Evolutionary conservation across 1,140 invertebrate genomes (phyloP), one percentile per base, ranked within the genome.

Genomic region (Rhizoglyphus robini): DNA sequence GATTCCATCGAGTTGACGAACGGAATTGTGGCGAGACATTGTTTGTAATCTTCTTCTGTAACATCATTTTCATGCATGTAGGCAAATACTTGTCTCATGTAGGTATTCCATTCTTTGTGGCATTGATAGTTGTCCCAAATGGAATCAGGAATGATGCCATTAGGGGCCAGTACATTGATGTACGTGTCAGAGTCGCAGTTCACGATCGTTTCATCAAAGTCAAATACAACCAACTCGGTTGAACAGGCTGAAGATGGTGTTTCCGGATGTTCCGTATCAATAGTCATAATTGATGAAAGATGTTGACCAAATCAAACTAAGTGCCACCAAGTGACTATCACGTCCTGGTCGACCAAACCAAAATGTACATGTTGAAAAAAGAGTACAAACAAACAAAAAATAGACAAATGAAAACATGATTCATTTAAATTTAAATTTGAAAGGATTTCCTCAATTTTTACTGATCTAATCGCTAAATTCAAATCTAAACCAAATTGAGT

Each of bases 161-260:
- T 30, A 20, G 80, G 77, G 8, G 86, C 70, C 47, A 89, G 72
- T 67, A 83, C 79, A 15, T 80, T 76, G 1, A 83, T 80, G 31
- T 83, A 81, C 11, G 81, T 79, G 71, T 89, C 87, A 68, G 83
- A 83, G 73, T 89, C 89, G 47, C 81, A 83, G 68, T 87, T 79
- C n/a, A 86, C 81, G n/a, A 90, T 79, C 5, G 87, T 88, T 68
- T 88, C 81, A 73, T 90, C 87, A 75, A 89, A 89, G 73, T 90
- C 87, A 72, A 88, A 86, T 27, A 81, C 85, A 30, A 83, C 78
- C 36, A 89, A 75, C 4, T 67, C 51, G 8, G 36, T 41, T 11
- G 36, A 41, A 41, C 8, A 11, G 20, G 18, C 15, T 31, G 30
- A 8, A 8, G 18, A 5, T n/a, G 30, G 4, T 31, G 57, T 29